Evolutionary conservation across 2,888 invertebrate genomes (phyloP), one percentile per base, ranked within the genome.

Genomic region (Stenodema calcarata): DNA sequence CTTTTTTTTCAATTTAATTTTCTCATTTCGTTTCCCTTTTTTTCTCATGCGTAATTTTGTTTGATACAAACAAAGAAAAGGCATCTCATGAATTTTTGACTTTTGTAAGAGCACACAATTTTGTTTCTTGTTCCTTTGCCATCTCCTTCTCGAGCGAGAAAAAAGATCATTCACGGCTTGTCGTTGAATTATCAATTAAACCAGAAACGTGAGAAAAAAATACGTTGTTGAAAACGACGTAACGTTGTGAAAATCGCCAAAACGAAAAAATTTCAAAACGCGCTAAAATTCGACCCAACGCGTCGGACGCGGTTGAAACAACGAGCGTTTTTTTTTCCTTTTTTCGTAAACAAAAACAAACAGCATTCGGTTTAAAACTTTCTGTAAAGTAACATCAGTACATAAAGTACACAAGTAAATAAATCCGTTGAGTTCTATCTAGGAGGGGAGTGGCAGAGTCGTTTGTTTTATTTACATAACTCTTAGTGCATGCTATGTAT

Each of bases 371-470:
- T 54, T 54, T 11, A 16, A 18, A 54, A 54, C 54, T 6, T 54
- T 54, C 11, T 54, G 3, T 2, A 18, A 18, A 54, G 54, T 54
- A 54, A 54, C 18, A 18, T 54, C 18, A 35, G 35, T 35, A 35
- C 35, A 35, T 35, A 35, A 35, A 35, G 35, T 35, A 35, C n/a
- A n/a, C n/a, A n/a, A n/a, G n/a, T n/a, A 35, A 35, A 35, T 35
- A 35, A 35, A 35, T 4, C 7, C 35, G 35, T 2, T 35, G 35
- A 73, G 27, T 70, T 73, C 80, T 35, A 82, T 82, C 82, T 82
- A 82, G 82, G 82, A 82, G 82, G 82, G 82, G 82, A 82, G 30
- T 82, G 82, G 82, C 82, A 62, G 62, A 82, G 82, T 42, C 41
- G 82, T 35, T 82, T 70, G 69, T 62, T 82, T 82, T 54, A 47